These are phyloP conservation scores for Diorhabda elongata DNA, from an alignment of 1,140 invertebrate genomes.

Conservation along the genomic window DNA sequence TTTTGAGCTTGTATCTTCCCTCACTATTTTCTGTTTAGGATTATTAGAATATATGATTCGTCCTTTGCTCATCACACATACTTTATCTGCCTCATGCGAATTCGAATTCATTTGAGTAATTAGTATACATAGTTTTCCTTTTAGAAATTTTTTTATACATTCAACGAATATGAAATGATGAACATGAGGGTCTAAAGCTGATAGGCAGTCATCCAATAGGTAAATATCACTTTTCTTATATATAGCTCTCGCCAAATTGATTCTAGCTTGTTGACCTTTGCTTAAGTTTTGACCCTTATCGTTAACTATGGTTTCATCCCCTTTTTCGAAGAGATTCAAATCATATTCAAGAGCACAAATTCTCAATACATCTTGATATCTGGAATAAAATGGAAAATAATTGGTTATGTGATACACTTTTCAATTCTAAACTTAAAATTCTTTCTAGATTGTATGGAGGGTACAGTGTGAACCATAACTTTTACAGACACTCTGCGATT, in stretches of 20 bases:
- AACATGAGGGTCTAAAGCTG: slow-evolving; percentile 70
- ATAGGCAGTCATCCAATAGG: slow-evolving; percentile 79
- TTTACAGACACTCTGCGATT: too few relatives aligned
- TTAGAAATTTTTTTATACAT: slow-evolving; percentile 64
- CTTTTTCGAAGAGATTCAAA: slow-evolving; percentile 61
- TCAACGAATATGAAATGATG: slow-evolving; percentile 65
- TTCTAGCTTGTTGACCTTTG: slow-evolving; percentile 88
- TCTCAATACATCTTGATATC: slow-evolving; percentile 60
- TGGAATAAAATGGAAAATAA: slow-evolving; percentile 23
- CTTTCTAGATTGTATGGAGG: too few relatives aligned
- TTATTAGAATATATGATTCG: slow-evolving; percentile 16
- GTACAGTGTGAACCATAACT: too few relatives aligned
- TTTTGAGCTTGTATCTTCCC: slow-evolving; percentile 4
- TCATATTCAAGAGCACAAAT: slow-evolving; percentile 64
- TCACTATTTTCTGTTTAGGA: slow-evolving; percentile 6
- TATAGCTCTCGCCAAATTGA: slow-evolving; percentile 77
- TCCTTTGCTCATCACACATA: slow-evolving; percentile 35
- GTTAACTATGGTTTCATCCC: slow-evolving; percentile 78
- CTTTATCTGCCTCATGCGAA: slow-evolving; percentile 53
- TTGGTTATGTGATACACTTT: not conserved
- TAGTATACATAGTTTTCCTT: slow-evolving; percentile 69
- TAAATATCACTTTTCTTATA: slow-evolving; percentile 77
- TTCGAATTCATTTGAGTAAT: slow-evolving; percentile 88
- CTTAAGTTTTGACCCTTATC: slow-evolving; percentile 77
- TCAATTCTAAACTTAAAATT: too few relatives aligned